These are phyloP conservation scores for Bedellia somnulentella DNA, from an alignment of 2,888 invertebrate species.

Conservation along the genomic window DNA sequence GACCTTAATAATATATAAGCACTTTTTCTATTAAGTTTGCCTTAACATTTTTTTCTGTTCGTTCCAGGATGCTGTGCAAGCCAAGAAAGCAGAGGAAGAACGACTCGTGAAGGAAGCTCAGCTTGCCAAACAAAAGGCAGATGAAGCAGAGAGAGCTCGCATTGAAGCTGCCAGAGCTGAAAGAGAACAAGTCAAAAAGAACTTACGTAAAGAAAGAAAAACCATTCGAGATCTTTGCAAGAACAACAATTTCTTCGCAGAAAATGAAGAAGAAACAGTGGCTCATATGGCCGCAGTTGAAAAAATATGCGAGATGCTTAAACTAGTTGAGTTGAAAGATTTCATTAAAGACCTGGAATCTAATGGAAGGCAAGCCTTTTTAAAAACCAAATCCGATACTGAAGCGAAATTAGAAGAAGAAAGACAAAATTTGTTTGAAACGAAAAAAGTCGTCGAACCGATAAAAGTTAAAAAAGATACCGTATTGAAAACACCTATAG, in stretches of 20 bases:
- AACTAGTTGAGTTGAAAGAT: slow-evolving; percentile 70
- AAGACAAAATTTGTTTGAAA: slow-evolving; percentile 63
- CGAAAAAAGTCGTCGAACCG: slow-evolving; percentile 43
- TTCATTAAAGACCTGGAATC: slow-evolving; percentile 70
- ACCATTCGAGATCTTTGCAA: slow-evolving; percentile 76
- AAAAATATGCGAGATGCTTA: slow-evolving; percentile 82
- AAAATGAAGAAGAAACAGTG: slow-evolving; percentile 71
- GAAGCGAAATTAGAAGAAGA: slow-evolving; percentile 80
- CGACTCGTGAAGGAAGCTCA: slow-evolving; percentile 72
- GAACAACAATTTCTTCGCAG: slow-evolving; percentile 77
- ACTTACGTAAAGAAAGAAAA: slow-evolving; percentile 85
- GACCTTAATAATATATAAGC: too few relatives aligned
- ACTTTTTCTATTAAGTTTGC: too few relatives aligned
- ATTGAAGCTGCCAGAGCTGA: slow-evolving; percentile 83
- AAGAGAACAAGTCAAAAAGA: slow-evolving; percentile 82
- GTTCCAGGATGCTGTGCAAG: slow-evolving; percentile 73
- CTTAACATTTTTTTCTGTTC: too few relatives aligned
- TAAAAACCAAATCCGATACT: slow-evolving; percentile 68
- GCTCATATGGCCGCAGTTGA: slow-evolving; percentile 90
- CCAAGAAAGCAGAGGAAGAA: slow-evolving; percentile 83
- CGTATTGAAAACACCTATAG: slow-evolving; percentile 49
- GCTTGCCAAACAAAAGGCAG: slow-evolving; percentile 74
- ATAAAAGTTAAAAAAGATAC: slow-evolving; percentile 43
- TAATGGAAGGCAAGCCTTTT: slow-evolving; percentile 67
- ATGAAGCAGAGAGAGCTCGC: slow-evolving; percentile 79